Base-by-base conservation (phyloP, 2,888 invertebrate genomes). In the Actias luna region DNA sequence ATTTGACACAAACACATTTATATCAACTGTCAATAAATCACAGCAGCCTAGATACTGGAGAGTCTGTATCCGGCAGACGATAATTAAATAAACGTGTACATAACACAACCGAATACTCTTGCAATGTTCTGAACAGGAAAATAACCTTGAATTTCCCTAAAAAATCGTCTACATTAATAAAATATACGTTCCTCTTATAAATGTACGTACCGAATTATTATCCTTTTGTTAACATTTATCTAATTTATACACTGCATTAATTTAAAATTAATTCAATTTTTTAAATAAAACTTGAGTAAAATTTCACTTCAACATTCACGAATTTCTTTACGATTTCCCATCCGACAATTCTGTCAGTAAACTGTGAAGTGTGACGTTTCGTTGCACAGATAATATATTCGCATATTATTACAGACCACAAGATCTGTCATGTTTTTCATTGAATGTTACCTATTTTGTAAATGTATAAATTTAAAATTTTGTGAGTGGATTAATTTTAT, bases 141-240 rank as follows among this genome's bases (percentile, higher is more conserved):
- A 78, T 82, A 89, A 88, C 92, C 89, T 91, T 92, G 90, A 84
- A 78, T 75, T 76, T 70, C 76, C 80, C 2, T 50, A 79, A 87
- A 84, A 82, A 78, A 74, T 71, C 70, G 72, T 77, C 76, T 78
- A 81, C 63, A 71, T 75, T 70, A 72, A 72, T 72, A 78, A 75
- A 74, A 73, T 74, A 61, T 72, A 70, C 64, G 66, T 68, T 68
- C 67, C 67, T 64, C 69, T 68, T 69, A 64, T 65, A 73, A 60
- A 67, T 65, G 72, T 87, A 87, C 87, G 76, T 86, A 86, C 85
- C 84, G 69, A 79, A 75, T 71, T 57, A 25, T 36, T 39, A 39
- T 55, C 25, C 2, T 29, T 55, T 55, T 29, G 12, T n/a, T 12
- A 29, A 42, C n/a, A 29, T 35, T 25, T 59, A 12, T 46, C 39